Evolutionary conservation across 2,888 invertebrate species (phyloP).

Genomic region (Trachelus stipa): DNA sequence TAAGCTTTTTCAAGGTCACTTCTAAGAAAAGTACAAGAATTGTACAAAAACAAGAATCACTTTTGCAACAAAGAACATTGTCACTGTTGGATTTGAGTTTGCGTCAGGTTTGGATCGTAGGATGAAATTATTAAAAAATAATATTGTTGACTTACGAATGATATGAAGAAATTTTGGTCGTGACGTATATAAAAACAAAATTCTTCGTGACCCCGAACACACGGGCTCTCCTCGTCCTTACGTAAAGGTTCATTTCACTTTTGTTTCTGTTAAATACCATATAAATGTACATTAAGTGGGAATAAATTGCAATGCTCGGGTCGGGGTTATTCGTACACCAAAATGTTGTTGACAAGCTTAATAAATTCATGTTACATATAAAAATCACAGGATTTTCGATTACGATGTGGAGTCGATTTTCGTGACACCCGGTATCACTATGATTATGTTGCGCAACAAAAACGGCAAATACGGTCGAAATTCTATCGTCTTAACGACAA

Average conservation of each 20-base stretch:
- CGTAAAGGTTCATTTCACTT: background rate
- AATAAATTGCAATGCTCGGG: background rate
- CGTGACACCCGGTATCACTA: background rate
- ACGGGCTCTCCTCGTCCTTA: background rate
- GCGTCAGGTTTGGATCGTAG: background rate
- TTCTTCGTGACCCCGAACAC: background rate
- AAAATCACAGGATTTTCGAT: background rate
- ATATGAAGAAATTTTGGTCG: background rate
- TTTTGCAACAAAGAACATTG: background rate
- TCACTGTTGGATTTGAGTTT: background rate
- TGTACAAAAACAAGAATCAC: background rate
- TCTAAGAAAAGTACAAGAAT: too few species aligned
- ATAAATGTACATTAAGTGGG: background rate
- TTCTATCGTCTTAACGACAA: background rate
- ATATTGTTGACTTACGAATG: background rate
- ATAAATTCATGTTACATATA: background rate
- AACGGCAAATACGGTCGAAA: background rate
- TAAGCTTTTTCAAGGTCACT: too few species aligned
- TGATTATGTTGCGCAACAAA: background rate
- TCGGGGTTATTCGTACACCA: constrained; percentile 25
- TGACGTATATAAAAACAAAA: background rate
- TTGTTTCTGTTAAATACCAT: background rate
- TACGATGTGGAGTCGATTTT: background rate
- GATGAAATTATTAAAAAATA: background rate
- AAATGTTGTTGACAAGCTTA: constrained; percentile 20